These are phyloP conservation scores for Neodontobutis hainanensis DNA, from an alignment of 2,113 vertebrate species.

Conservation along the genomic window DNA sequence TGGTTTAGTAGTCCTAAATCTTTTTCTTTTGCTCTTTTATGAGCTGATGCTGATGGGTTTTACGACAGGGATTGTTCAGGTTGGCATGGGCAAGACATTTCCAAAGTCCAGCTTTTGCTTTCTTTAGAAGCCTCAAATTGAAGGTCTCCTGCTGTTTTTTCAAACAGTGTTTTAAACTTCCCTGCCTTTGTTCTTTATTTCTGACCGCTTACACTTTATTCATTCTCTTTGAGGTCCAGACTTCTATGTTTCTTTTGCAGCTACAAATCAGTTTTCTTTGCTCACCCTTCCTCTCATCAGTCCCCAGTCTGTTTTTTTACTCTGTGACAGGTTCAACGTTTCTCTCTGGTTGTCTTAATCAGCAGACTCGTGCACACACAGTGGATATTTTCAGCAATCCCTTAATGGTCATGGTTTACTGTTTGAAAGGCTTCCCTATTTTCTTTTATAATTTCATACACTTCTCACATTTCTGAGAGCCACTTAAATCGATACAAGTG, in stretches of 20 bases:
- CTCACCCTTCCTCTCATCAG: neutral
- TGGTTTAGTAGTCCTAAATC: constrained; percentile 5
- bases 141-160: constrained; percentile 14
- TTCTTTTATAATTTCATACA: constrained; percentile 2
- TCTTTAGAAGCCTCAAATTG: constrained; percentile 11
- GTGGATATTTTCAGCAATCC: constrained; percentile 6
- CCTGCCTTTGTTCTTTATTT: constrained; percentile 38
- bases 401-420: neutral
- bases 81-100: neutral
- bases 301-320: constrained; percentile 1
- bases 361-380: neutral
- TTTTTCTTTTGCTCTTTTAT: constrained; percentile 21
- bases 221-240: constrained; percentile 54
- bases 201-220: constrained; percentile 44
- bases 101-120: constrained; percentile 9
- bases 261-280: constrained; percentile 36
- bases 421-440: too few species aligned
- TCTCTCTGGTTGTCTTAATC: constrained; percentile 20
- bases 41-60: neutral
- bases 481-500: constrained; percentile 37
- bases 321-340: neutral
- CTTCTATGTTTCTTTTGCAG: constrained; percentile 29
- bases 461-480: constrained; percentile 14
- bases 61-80: constrained; percentile 12
- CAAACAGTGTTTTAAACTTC: constrained; percentile 6